Evolutionary conservation across 2,113 vertebrate species (phyloP).

Genomic region (Phylloscopus trochiloides): DNA sequence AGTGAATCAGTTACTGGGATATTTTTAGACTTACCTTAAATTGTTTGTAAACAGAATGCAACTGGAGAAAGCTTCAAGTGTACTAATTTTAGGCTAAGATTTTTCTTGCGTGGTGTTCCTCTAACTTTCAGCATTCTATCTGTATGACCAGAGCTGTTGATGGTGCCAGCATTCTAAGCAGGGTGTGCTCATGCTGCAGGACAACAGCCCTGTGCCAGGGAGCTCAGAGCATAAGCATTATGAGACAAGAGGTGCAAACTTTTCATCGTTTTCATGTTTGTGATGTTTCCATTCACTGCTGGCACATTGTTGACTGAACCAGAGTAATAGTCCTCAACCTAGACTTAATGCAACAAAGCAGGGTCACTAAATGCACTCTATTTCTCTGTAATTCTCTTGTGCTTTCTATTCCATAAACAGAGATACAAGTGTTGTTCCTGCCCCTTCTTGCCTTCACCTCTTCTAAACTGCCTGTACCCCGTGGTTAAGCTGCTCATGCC

Average conservation of each 20-base stretch:
- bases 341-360: background rate
- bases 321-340: background rate
- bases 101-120: background rate
- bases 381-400: background rate
- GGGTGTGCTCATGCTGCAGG: background rate
- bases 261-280: fast-evolving
- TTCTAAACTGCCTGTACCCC: background rate
- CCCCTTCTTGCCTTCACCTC: background rate
- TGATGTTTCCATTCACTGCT: background rate
- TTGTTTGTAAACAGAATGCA: background rate
- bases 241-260: background rate
- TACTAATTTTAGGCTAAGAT: background rate
- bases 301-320: background rate
- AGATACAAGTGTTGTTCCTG: background rate
- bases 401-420: background rate
- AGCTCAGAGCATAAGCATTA: fast-evolving
- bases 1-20: background rate
- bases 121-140: background rate
- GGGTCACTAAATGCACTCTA: background rate
- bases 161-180: background rate
- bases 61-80: background rate
- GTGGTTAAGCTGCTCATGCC: background rate
- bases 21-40: background rate
- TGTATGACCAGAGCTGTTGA: background rate
- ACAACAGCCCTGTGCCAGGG: background rate